Evolutionary conservation across 64 coral and sea anemone species (phyloP).

Genomic region (Platygyra sinensis): DNA sequence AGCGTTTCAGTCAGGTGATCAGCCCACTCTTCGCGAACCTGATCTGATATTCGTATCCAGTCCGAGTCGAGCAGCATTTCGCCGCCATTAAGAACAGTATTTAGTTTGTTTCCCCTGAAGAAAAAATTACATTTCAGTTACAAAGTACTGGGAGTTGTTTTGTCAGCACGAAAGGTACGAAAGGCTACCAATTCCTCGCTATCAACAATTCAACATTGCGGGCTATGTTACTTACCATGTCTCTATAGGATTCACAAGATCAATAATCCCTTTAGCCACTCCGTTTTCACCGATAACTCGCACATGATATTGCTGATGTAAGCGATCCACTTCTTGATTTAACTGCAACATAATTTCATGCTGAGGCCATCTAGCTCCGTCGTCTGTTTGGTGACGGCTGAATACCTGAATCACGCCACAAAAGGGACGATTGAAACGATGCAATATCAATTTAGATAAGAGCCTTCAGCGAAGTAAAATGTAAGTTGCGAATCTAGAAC

Average conservation of each 20-base stretch:
- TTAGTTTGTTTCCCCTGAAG: constrained; percentile 86
- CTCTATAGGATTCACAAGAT: constrained; percentile 94
- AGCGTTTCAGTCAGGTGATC: constrained; percentile 67
- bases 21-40: constrained; percentile 78
- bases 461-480: neutral
- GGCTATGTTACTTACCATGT: constrained; percentile 68
- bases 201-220: too few relatives aligned
- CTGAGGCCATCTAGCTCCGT: constrained; percentile 65
- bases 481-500: too few relatives aligned
- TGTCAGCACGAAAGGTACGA: too few relatives aligned
- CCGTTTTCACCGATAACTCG: constrained; percentile 91
- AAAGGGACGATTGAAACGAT: neutral
- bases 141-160: neutral
- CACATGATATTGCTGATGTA: constrained; percentile 96
- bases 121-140: neutral
- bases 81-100: constrained; percentile 64
- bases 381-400: constrained; percentile 81
- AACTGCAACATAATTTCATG: constrained; percentile 79
- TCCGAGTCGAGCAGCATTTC: constrained; percentile 78
- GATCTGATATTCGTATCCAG: constrained; percentile 90
- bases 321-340: constrained; percentile 77
- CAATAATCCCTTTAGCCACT: constrained; percentile 94
- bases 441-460: neutral
- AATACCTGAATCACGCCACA: constrained; percentile 55
- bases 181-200: too few relatives aligned